Percentiles rank a stretch among this genome's conserved stretches.
Evolutionary conservation across 2,888 invertebrate species (phyloP).

Genomic region (Synanthedon andrenaeformis): DNA sequence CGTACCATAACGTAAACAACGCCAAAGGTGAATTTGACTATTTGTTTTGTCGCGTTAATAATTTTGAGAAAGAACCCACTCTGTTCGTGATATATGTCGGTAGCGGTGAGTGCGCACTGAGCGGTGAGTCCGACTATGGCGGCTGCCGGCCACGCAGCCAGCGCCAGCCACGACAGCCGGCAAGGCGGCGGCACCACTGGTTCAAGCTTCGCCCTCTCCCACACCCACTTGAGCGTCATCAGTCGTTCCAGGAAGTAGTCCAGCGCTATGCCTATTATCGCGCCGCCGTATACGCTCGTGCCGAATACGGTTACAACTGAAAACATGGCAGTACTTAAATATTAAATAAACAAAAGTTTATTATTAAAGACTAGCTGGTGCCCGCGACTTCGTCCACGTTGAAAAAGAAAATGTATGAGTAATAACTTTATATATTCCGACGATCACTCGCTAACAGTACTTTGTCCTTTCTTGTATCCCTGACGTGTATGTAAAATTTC

Average conservation of each 20-base stretch:
- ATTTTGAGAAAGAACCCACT: conserved; percentile 42
- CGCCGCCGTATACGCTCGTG: conserved; percentile 81
- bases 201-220: conserved; percentile 74
- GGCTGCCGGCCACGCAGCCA: conserved; percentile 80
- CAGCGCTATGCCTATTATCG: conserved; percentile 75
- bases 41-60: no score
- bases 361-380: no score
- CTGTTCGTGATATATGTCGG: conserved; percentile 74
- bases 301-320: conserved; percentile 78
- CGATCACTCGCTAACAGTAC: no score
- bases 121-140: conserved; percentile 75
- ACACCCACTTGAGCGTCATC: conserved; percentile 78
- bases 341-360: no score
- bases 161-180: conserved; percentile 79
- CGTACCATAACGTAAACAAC: no score
- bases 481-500: no score
- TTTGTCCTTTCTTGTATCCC: no score
- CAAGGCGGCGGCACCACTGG: conserved; percentile 72
- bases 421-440: no score
- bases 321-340: no score
- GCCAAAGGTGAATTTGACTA: conserved; percentile 1
- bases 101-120: conserved; percentile 78
- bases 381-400: no score
- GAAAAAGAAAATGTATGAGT: no score
- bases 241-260: conserved; percentile 83